phyloP scores from a whole-genome alignment of 2,888 invertebrate genomes.

The Thymelicus lineola region DNA sequence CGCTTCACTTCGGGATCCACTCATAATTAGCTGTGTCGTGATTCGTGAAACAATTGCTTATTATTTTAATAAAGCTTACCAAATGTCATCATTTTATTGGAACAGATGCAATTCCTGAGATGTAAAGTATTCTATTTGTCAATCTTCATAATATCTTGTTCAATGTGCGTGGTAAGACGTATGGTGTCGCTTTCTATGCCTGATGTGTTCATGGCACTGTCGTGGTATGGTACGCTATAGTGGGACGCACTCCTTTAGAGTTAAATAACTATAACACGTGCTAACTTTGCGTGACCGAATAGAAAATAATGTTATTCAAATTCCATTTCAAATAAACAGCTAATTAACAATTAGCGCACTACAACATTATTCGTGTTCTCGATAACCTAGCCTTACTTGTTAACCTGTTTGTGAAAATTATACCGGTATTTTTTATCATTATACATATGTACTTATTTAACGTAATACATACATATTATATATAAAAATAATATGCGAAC shows the following conservation, averaged over 20 bases:
- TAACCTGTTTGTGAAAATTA: conserved; percentile 6
- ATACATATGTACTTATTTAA: neutral
- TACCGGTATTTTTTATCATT: conserved; percentile 25
- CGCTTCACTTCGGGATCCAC: no score
- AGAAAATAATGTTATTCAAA: conserved; percentile 22
- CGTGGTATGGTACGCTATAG: no score
- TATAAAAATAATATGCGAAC: neutral
- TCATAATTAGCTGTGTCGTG: no score
- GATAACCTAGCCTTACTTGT: conserved; percentile 15
- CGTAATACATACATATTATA: neutral
- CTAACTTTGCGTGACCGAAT: conserved; percentile 19
- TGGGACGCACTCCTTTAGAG: neutral
- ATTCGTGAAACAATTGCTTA: no score
- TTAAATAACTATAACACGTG: neutral
- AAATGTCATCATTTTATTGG: no score
- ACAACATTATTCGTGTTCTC: conserved; percentile 26
- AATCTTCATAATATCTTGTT: no score
- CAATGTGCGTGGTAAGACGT: no score
- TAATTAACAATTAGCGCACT: conserved; percentile 29
- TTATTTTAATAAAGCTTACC: no score
- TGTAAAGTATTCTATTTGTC: no score
- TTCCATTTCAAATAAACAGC: conserved; percentile 15
- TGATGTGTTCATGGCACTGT: no score
- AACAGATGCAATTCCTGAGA: no score
- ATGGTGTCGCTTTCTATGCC: no score